Evolutionary conservation across 2,797 vertebrate species (phyloP).

Genomic region (Netta rufina): DNA sequence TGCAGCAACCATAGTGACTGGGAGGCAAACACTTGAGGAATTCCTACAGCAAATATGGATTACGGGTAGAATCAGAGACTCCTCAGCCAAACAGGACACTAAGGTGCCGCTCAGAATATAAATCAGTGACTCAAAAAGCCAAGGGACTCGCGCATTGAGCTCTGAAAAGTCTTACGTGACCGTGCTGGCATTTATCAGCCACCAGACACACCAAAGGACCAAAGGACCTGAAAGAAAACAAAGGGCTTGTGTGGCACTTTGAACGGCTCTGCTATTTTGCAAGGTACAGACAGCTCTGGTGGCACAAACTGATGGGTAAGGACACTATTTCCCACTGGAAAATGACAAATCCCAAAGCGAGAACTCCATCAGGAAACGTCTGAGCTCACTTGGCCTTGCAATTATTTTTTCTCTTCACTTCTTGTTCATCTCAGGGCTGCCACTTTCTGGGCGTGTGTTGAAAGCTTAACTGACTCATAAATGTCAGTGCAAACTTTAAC

Average conservation of each 20-base stretch:
- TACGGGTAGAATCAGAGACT: neutral
- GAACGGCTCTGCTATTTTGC: neutral
- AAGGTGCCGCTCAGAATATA: neutral
- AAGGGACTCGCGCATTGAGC: neutral
- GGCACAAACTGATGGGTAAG: neutral
- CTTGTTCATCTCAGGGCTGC: conserved; percentile 30
- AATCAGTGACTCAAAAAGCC: neutral
- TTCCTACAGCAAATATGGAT: neutral
- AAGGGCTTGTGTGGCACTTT: neutral
- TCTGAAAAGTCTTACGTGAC: neutral
- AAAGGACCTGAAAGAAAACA: conserved; percentile 16
- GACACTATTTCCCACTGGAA: neutral
- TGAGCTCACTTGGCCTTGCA: neutral
- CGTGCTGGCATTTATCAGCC: neutral
- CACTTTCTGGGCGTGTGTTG: neutral
- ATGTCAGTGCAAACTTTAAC: neutral
- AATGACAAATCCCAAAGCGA: conserved; percentile 25
- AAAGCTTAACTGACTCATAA: conserved; percentile 18
- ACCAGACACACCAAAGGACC: conserved; percentile 7
- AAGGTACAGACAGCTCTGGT: neutral
- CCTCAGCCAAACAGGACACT: neutral
- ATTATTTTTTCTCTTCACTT: conserved; percentile 14
- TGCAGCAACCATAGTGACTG: neutral
- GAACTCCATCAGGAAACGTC: conserved; percentile 5
- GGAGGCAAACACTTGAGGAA: neutral